Conservation (phyloP, 2,888 invertebrate species). For the Spilosoma lubricipeda region DNA sequence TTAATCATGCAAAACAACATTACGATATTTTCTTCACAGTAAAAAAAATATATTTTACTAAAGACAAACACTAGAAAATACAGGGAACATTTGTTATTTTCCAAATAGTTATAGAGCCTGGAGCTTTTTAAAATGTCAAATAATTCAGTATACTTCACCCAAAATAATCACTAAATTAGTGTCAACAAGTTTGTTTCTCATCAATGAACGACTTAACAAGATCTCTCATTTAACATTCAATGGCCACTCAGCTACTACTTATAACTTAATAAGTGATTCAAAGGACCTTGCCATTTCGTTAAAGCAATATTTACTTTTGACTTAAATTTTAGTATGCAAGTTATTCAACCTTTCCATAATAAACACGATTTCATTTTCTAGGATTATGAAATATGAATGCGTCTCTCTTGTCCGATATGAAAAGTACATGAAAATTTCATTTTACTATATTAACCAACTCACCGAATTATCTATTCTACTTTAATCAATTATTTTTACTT, state of each 20-base stretch:
- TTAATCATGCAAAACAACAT: not conserved
- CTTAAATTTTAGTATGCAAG: not conserved
- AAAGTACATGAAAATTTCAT: no score
- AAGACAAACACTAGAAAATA: not conserved
- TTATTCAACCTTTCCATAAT: not conserved
- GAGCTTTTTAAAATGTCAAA: not conserved
- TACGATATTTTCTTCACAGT: not conserved
- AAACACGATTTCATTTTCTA: not conserved
- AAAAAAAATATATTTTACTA: not conserved
- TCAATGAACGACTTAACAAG: not conserved
- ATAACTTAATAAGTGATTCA: not conserved
- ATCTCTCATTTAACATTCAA: constrained; percentile 3
- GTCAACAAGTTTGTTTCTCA: not conserved
- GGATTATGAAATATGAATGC: not conserved
- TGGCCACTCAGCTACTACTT: not conserved
- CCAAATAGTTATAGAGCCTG: not conserved
- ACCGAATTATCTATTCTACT: not conserved
- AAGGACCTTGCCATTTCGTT: not conserved
- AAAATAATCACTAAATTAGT: not conserved
- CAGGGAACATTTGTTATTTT: not conserved
- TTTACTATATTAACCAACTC: no score
- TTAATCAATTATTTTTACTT: not conserved
- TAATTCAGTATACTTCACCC: not conserved
- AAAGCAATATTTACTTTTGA: not conserved
- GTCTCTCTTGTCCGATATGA: not conserved